Percentiles rank a stretch among this genome's conserved stretches.
phyloP scores from a whole-genome alignment of 2,113 vertebrate genomes.

The Tyrannus savana region DNA sequence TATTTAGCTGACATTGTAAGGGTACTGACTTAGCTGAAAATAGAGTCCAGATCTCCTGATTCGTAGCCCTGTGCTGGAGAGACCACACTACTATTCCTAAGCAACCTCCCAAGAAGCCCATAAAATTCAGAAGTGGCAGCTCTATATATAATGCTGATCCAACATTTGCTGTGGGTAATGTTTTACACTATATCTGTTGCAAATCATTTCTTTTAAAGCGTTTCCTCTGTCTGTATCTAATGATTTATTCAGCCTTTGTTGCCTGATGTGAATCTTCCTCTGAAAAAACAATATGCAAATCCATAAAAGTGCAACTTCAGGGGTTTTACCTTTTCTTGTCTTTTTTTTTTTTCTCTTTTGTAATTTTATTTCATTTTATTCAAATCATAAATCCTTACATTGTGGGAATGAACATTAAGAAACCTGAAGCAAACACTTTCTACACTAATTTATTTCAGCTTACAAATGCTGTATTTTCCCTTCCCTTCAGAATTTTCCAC shows the following conservation, averaged over 20 bases:
- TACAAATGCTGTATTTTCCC: background rate
- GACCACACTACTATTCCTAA: background rate
- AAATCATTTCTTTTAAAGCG: conserved; percentile 56
- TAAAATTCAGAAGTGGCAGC: conserved; percentile 56
- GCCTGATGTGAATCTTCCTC: conserved; percentile 12
- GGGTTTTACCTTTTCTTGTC: background rate
- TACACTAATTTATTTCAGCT: background rate
- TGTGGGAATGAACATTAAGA: background rate
- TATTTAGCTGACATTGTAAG: conserved; percentile 19
- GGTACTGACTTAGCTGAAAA: conserved; percentile 35
- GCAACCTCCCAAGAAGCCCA: conserved; percentile 59
- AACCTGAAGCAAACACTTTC: conserved; percentile 7
- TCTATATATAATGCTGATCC: conserved; percentile 58
- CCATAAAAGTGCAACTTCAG: conserved; percentile 28
- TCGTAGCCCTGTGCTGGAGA: background rate
- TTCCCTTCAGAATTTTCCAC: background rate
- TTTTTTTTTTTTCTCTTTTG: background rate
- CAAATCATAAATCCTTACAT: conserved; percentile 40
- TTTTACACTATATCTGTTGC: conserved; percentile 56
- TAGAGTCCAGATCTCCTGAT: conserved; percentile 7
- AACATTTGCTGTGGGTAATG: conserved; percentile 46
- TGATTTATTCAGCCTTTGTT: conserved; percentile 65
- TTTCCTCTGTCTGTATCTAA: background rate
- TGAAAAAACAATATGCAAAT: conserved; percentile 29
- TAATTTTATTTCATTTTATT: background rate